A percentile compares a stretch with the other conserved stretches of the same genome.
Evolutionary conservation across 2,113 vertebrate genomes (phyloP).

Genomic region (Edolisoma coerulescens): DNA sequence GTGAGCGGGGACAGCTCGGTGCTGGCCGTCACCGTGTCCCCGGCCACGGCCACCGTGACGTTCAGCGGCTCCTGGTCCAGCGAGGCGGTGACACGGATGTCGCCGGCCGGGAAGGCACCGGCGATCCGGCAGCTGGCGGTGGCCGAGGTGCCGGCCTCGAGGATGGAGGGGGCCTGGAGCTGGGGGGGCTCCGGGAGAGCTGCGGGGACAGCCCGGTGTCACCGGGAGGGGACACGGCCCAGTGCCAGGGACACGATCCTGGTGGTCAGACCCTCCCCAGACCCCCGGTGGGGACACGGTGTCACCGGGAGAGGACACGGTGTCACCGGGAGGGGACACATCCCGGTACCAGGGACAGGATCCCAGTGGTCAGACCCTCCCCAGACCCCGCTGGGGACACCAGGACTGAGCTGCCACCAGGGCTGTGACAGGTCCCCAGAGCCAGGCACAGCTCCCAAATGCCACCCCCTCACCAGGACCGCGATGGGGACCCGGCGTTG

Average conservation of each 20-base stretch:
- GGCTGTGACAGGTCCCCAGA: neutral
- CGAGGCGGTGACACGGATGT: neutral
- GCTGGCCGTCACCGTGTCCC: too few relatives aligned
- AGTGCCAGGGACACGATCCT: too few relatives aligned
- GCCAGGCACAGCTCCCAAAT: neutral
- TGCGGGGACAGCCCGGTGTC: neutral
- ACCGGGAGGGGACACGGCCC: too few relatives aligned
- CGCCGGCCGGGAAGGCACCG: neutral
- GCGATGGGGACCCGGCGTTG: accelerated
- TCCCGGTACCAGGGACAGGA: neutral
- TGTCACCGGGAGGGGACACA: neutral
- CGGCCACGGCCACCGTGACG: accelerated
- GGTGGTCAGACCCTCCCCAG: too few relatives aligned
- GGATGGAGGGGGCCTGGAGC: neutral
- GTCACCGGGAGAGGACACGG: too few relatives aligned
- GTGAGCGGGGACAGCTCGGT: too few relatives aligned
- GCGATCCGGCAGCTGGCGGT: neutral
- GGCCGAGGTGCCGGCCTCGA: neutral
- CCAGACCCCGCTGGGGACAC: too few relatives aligned
- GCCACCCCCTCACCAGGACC: neutral
- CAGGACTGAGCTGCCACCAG: neutral
- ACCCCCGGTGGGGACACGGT: too few relatives aligned
- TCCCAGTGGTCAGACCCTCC: neutral
- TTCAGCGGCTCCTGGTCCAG: neutral
- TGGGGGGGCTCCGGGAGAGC: neutral